Evolutionary conservation across 2,797 vertebrate genomes (phyloP), one percentile per base, ranked within the genome.

Genomic region (Neosilurus mollespiculum): DNA sequence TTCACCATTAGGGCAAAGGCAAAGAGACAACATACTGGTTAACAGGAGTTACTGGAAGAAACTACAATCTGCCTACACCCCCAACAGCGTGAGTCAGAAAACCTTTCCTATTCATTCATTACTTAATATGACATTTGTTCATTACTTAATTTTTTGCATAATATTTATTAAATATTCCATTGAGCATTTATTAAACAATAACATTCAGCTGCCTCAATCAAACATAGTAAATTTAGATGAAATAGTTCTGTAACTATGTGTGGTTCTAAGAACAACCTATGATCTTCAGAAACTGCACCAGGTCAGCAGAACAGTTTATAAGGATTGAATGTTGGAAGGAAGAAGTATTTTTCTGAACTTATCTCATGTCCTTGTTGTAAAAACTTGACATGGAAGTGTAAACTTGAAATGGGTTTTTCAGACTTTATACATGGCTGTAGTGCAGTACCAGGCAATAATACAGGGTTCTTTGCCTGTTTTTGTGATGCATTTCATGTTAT

Each of bases 21-120:
- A 96, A 93, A 37, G 96, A 98, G 90, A 95, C 92, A n/a, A 99
- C 97, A 3, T 98, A 97, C 91, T 99, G 98, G 98, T 89, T 99
- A 92, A 99, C 95, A 0, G 97, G 97, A 54, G 94, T 96, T 84
- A 95, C 92, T 54, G 95, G 96, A 24, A 86, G 95, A 88, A 91
- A 96, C 85, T 97, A 96, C 86, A 92, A 94, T 88, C 95, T 97
- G 66, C 97, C 97, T 11, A 94, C 93, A 70, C 96, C 97, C 58
- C 98, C 97, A 20, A 96, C 98, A 82, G 95, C 90, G 97, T 99
- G 93, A 97, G 98, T 90, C 82, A 83, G 78, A 12, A 18, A 11
- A 10, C 22, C 58, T 58, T 34, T 26, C 16, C 14, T 15, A 78
- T 34, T 67, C 18, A 78, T 34, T 67, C 15, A 3, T 64, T 85